Percentiles rank a stretch among this genome's conserved stretches.
phyloP scores from a whole-genome alignment of 2,888 invertebrate genomes.

The Pelosia muscerda region DNA sequence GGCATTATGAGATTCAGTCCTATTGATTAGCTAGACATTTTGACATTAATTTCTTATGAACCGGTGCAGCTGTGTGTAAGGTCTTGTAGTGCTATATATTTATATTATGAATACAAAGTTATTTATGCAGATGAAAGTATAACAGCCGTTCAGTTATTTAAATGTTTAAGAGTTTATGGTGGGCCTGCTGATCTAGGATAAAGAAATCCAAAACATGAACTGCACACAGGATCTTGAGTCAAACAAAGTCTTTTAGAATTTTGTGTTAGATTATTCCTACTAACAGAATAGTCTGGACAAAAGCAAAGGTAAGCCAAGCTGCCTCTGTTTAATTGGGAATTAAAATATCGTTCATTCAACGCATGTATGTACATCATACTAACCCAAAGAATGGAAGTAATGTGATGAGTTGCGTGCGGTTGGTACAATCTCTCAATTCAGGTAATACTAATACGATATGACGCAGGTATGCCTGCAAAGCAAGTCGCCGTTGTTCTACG shows the following conservation, averaged over 20 bases:
- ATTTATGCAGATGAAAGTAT: too few relatives aligned
- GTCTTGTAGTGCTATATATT: too few relatives aligned
- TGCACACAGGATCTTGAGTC: not conserved
- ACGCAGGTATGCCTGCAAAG: slow-evolving; percentile 95
- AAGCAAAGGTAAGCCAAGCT: too few relatives aligned
- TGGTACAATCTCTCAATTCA: slow-evolving; percentile 91
- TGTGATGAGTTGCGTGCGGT: slow-evolving; percentile 92
- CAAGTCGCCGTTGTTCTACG: slow-evolving; percentile 94
- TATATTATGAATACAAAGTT: too few relatives aligned
- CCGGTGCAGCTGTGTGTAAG: too few relatives aligned
- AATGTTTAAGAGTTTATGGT: too few relatives aligned
- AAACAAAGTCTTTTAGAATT: not conserved
- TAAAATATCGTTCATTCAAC: not conserved
- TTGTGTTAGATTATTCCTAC: not conserved
- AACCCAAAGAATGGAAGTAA: slow-evolving; percentile 96
- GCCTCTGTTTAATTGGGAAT: not conserved
- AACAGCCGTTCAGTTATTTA: too few relatives aligned
- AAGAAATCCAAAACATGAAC: not conserved
- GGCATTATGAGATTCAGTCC: too few relatives aligned
- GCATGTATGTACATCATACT: slow-evolving; percentile 26
- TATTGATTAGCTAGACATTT: too few relatives aligned
- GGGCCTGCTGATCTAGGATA: too few relatives aligned
- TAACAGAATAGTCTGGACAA: not conserved
- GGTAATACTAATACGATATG: slow-evolving; percentile 93
- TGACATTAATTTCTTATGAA: too few relatives aligned